A percentile compares a stretch with the other conserved stretches of the same genome.
phyloP scores from a whole-genome alignment of 2,888 invertebrate species.

The Hirtodrosophila cameraria region DNA sequence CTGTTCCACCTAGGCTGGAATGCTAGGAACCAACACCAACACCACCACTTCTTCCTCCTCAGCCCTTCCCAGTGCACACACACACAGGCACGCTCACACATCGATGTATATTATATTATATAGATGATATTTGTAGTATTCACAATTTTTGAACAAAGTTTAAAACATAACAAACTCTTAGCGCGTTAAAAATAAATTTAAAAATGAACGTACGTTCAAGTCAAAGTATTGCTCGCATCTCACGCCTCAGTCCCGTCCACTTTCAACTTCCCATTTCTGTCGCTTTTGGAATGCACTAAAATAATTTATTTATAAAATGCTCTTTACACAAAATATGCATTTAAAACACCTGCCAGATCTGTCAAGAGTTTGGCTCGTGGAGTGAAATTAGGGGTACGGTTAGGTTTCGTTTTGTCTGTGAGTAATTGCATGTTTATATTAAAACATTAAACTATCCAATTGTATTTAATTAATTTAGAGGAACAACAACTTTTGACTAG shows the following conservation, averaged over 20 bases:
- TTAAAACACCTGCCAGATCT: slow-evolving; percentile 31
- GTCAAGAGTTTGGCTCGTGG: slow-evolving; percentile 9
- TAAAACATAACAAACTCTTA: slow-evolving; percentile 28
- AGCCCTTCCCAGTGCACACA: slow-evolving; percentile 4
- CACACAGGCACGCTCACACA: slow-evolving; percentile 20
- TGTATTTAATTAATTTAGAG: slow-evolving; percentile 33
- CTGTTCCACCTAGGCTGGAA: slow-evolving; percentile 84
- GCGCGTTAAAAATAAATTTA: slow-evolving; percentile 10
- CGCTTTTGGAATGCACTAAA: slow-evolving; percentile 5
- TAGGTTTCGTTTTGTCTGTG: slow-evolving; percentile 4
- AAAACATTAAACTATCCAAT: slow-evolving; percentile 37
- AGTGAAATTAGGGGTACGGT: background rate
- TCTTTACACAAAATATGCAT: slow-evolving; percentile 40
- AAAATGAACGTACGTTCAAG: slow-evolving; percentile 9
- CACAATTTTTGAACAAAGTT: slow-evolving; percentile 58
- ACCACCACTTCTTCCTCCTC: too few relatives aligned
- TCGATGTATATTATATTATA: slow-evolving; percentile 59
- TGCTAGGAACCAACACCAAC: background rate
- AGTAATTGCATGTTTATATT: slow-evolving; percentile 14
- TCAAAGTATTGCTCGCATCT: background rate
- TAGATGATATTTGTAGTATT: slow-evolving; percentile 71
- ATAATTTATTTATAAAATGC: slow-evolving; percentile 28
- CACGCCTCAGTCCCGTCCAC: background rate
- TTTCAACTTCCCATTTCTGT: background rate
- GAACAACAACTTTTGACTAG: slow-evolving; percentile 24